These are phyloP conservation scores for Acinonyx jubatus DNA, from an alignment of 2,113 vertebrate genomes.

Conservation along the genomic window DNA sequence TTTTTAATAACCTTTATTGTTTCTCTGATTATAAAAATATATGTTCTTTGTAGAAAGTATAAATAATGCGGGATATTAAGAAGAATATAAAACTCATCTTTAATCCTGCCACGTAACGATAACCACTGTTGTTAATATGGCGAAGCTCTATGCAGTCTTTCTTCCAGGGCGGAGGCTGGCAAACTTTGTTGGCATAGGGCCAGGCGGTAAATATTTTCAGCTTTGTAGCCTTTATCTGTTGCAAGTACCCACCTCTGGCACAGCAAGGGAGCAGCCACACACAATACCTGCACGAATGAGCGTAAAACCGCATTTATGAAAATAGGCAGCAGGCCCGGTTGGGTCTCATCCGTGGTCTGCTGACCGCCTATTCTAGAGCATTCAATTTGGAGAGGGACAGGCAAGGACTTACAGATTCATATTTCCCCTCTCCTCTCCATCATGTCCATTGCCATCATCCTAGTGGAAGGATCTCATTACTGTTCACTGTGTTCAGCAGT, in stretches of 20 bases:
- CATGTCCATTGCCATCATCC: background rate
- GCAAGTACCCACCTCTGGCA: background rate
- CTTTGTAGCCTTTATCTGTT: background rate
- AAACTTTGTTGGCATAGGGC: background rate
- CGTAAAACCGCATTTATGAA: background rate
- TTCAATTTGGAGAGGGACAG: background rate
- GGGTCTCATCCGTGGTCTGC: too few species aligned
- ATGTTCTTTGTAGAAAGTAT: background rate
- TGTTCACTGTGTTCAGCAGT: background rate
- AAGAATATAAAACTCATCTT: background rate
- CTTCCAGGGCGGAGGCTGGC: background rate
- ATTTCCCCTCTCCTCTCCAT: background rate
- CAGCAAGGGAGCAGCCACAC: background rate
- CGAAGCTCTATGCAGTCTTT: background rate
- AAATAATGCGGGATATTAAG: conserved; percentile 7
- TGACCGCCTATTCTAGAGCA: background rate
- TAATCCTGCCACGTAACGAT: background rate
- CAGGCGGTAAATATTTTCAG: background rate
- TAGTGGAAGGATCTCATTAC: background rate
- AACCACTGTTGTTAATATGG: background rate
- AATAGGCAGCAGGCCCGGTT: background rate
- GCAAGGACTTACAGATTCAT: background rate
- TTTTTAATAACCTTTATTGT: conserved; percentile 58
- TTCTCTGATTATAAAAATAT: conserved; percentile 10
- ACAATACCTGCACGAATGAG: too few species aligned